phyloP scores from a whole-genome alignment of 2,113 vertebrate species.

The Phylloscopus trochilus region DNA sequence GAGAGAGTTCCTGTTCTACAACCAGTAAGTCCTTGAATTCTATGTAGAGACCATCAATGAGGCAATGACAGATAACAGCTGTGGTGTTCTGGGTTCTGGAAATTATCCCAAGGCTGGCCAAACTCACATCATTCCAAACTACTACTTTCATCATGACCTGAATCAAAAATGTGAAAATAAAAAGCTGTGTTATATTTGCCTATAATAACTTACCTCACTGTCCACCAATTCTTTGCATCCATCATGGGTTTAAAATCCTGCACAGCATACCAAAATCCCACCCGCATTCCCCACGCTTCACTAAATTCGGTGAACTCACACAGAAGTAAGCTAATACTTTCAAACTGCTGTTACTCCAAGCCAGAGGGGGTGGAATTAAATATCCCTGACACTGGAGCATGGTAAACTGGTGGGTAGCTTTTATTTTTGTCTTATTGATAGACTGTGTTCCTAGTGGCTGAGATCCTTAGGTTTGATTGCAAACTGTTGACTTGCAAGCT shows the following conservation, averaged over 20 bases:
- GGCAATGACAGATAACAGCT: not conserved
- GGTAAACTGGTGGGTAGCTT: not conserved
- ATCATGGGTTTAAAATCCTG: not conserved
- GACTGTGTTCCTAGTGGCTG: not conserved
- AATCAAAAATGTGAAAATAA: not conserved
- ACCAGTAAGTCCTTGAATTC: not conserved
- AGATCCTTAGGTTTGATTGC: not conserved
- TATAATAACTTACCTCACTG: not conserved
- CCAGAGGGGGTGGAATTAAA: not conserved
- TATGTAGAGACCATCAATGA: not conserved
- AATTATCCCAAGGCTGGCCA: not conserved
- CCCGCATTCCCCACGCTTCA: not conserved
- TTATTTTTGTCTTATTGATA: not conserved
- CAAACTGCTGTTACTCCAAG: not conserved
- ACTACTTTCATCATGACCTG: not conserved
- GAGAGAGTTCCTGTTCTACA: not conserved
- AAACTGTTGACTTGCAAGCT: slow-evolving; percentile 25
- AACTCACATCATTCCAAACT: not conserved
- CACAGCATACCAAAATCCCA: not conserved
- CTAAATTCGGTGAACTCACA: not conserved
- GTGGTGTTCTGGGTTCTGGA: not conserved
- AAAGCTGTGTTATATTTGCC: not conserved
- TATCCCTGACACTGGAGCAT: not conserved
- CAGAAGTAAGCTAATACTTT: not conserved
- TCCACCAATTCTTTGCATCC: not conserved